These are phyloP conservation scores for Pterois miles DNA, from an alignment of 2,797 vertebrate genomes.

Conservation along the genomic window DNA sequence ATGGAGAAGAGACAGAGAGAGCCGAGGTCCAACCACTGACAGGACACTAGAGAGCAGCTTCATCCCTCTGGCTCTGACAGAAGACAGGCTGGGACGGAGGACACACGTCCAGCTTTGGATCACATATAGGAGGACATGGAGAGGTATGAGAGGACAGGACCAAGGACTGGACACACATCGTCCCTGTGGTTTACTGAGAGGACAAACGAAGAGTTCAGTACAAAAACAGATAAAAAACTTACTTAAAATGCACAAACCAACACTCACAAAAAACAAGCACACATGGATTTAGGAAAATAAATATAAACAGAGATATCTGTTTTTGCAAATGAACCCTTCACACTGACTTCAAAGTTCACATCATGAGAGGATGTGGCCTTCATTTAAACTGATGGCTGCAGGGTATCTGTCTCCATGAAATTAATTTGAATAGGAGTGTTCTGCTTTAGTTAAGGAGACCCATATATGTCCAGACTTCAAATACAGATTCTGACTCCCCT, in stretches of 20 bases:
- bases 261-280: neutral
- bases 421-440: neutral
- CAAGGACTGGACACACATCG: slow-evolving; percentile 10
- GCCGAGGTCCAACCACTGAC: slow-evolving; percentile 20
- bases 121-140: neutral
- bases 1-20: neutral
- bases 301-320: neutral
- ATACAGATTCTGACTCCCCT: slow-evolving; percentile 2
- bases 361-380: slow-evolving; percentile 10
- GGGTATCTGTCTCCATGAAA: neutral
- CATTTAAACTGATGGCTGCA: slow-evolving; percentile 11
- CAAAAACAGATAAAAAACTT: neutral
- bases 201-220: neutral
- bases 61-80: slow-evolving; percentile 21
- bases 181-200: neutral
- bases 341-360: slow-evolving; percentile 7
- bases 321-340: neutral
- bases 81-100: slow-evolving; percentile 29
- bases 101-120: slow-evolving; percentile 22
- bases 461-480: slow-evolving; percentile 4
- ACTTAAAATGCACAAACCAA: neutral
- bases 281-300: neutral
- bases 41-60: slow-evolving; percentile 33
- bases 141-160: neutral
- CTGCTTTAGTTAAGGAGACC: neutral